Evolutionary conservation across 2,888 invertebrate genomes (phyloP).

Genomic region (Drosophila parthenogenetica): DNA sequence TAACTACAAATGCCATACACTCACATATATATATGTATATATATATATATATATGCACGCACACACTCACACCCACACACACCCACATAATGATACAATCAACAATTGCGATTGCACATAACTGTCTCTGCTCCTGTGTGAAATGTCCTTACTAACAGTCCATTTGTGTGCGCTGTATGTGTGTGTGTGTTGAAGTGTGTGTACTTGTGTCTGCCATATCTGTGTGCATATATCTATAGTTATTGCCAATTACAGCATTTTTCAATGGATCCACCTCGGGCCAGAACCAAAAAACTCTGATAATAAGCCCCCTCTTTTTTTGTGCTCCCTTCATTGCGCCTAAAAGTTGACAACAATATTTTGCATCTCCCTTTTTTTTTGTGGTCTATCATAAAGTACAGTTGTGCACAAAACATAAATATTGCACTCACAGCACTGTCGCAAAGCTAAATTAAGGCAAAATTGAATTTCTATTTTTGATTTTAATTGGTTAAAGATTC

Average conservation of each 20-base stretch:
- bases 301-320: conserved; percentile 12
- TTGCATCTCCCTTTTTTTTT: not conserved
- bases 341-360: conserved; percentile 31
- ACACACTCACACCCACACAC: conserved; percentile 2
- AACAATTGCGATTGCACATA: conserved; percentile 55
- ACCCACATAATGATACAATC: conserved; percentile 45
- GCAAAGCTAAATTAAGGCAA: not conserved
- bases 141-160: conserved; percentile 24
- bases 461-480: not conserved
- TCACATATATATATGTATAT: not conserved
- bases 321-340: conserved; percentile 12
- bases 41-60: not conserved
- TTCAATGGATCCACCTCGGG: conserved; percentile 13
- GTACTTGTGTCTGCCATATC: conserved; percentile 22
- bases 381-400: conserved; percentile 24
- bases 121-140: conserved; percentile 43
- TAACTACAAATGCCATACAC: conserved; percentile 12
- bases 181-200: conserved; percentile 5
- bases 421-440: not conserved
- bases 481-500: not conserved
- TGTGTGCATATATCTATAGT: conserved; percentile 44
- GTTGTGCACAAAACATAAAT: conserved; percentile 27
- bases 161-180: conserved; percentile 10
- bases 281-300: not conserved
- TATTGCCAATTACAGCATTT: conserved; percentile 57